Evolutionary conservation across 2,113 vertebrate species (phyloP).

Genomic region (Otolemur garnettii): DNA sequence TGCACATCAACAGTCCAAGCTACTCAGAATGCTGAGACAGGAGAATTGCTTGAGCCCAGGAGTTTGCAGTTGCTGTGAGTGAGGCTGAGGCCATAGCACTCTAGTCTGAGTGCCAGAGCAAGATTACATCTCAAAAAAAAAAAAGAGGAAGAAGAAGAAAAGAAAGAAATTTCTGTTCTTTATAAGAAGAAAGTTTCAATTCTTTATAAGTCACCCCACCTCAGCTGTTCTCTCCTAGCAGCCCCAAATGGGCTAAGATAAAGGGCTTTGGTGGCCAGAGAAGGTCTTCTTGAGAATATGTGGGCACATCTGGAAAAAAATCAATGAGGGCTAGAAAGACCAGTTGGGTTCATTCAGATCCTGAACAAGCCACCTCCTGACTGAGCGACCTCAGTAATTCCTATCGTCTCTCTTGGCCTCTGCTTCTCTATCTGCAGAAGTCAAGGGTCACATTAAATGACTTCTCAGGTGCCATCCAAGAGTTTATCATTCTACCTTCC

Average conservation of each 20-base stretch:
- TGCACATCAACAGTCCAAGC: no score
- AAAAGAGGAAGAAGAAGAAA: no score
- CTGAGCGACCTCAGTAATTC: neutral
- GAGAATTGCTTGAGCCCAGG: no score
- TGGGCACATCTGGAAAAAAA: neutral
- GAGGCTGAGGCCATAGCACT: no score
- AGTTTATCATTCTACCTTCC: neutral
- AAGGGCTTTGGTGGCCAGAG: neutral
- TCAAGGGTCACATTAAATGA: neutral
- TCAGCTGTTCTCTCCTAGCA: neutral
- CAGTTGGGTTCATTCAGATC: neutral
- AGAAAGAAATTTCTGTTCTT: no score
- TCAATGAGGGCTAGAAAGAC: neutral
- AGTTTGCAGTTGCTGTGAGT: no score
- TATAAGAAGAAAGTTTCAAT: no score
- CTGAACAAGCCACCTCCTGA: rapidly evolving
- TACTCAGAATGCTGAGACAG: no score
- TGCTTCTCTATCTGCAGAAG: neutral
- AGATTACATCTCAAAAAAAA: no score
- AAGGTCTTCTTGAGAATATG: neutral
- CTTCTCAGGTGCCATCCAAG: neutral
- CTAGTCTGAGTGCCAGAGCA: no score
- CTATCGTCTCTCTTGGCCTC: neutral
- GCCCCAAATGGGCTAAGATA: neutral
- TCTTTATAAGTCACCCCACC: neutral